Conservation (phyloP, 1,140 invertebrate genomes). For the Zelostemma sp. region DNA sequence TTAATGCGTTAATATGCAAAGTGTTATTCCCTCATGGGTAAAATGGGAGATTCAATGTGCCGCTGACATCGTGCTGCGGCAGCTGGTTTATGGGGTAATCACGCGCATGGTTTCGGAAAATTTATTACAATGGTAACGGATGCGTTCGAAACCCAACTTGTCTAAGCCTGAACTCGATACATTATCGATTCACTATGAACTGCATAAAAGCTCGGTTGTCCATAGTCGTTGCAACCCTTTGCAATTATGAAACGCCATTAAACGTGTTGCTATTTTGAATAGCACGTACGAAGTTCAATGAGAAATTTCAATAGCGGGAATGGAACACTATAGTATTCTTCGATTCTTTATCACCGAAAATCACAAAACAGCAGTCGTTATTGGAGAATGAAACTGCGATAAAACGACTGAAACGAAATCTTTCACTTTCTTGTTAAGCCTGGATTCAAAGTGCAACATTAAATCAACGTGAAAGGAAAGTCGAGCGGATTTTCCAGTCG, state of each 20-base stretch:
- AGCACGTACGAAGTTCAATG: too few relatives aligned
- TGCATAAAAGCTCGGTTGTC: conserved; percentile 1
- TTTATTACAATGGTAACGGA: conserved; percentile 15
- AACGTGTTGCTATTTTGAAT: too few relatives aligned
- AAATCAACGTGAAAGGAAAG: conserved; percentile 2
- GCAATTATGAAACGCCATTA: background rate
- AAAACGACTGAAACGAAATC: too few relatives aligned
- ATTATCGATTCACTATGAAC: conserved; percentile 5
- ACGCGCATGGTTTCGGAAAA: conserved; percentile 14
- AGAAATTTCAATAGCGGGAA: too few relatives aligned
- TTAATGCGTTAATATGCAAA: background rate
- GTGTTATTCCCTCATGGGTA: conserved; percentile 1
- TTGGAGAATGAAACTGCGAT: too few relatives aligned
- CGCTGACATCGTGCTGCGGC: conserved; percentile 10
- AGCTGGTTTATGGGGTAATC: conserved; percentile 17
- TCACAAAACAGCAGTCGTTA: too few relatives aligned
- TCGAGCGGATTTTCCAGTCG: conserved; percentile 24
- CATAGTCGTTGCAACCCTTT: background rate
- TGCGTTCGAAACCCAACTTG: conserved; percentile 12
- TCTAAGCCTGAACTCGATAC: conserved; percentile 9
- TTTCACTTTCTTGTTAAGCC: too few relatives aligned
- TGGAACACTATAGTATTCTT: too few relatives aligned
- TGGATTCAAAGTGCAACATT: too few relatives aligned
- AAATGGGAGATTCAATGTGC: conserved; percentile 5
- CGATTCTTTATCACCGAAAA: too few relatives aligned